Percentiles rank a stretch among this genome's conserved stretches.
Evolutionary conservation across 2,888 invertebrate species (phyloP).

Genomic region (Palloptera scutellata): DNA sequence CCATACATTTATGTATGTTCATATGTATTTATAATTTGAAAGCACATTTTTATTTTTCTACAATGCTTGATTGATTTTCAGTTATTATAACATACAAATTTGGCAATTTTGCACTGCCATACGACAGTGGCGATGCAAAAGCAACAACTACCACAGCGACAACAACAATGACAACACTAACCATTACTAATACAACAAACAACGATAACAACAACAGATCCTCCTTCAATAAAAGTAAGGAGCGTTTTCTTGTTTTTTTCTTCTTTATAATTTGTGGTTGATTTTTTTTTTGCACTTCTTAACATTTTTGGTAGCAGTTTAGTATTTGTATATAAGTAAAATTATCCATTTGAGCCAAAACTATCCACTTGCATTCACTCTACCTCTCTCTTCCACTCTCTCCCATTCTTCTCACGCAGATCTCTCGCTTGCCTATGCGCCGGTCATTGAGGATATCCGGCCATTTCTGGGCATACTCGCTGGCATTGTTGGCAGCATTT

Average conservation of each 20-base stretch:
- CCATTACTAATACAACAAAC: constrained; percentile 34
- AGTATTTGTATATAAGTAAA: background rate
- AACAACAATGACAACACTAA: constrained; percentile 28
- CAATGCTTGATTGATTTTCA: constrained; percentile 46
- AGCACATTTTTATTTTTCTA: constrained; percentile 23
- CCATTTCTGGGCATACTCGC: constrained; percentile 67
- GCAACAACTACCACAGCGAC: constrained; percentile 28
- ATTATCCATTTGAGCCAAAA: background rate
- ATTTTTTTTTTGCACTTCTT: background rate
- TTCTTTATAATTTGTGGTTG: constrained; percentile 2
- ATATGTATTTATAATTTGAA: constrained; percentile 11
- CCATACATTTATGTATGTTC: no score
- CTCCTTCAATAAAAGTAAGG: no score
- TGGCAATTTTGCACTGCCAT: constrained; percentile 41
- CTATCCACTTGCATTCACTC: background rate
- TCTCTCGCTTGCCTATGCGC: constrained; percentile 63
- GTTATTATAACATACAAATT: constrained; percentile 59
- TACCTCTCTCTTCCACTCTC: background rate
- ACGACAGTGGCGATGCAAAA: background rate
- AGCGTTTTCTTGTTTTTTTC: background rate
- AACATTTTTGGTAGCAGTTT: background rate
- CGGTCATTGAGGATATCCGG: constrained; percentile 67
- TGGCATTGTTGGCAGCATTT: constrained; percentile 67
- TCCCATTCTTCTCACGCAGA: constrained; percentile 45
- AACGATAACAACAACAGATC: constrained; percentile 39